Evolutionary conservation across 2,888 invertebrate genomes (phyloP), one percentile per base, ranked within the genome.

Genomic region (Cryptocheilus praepositus): DNA sequence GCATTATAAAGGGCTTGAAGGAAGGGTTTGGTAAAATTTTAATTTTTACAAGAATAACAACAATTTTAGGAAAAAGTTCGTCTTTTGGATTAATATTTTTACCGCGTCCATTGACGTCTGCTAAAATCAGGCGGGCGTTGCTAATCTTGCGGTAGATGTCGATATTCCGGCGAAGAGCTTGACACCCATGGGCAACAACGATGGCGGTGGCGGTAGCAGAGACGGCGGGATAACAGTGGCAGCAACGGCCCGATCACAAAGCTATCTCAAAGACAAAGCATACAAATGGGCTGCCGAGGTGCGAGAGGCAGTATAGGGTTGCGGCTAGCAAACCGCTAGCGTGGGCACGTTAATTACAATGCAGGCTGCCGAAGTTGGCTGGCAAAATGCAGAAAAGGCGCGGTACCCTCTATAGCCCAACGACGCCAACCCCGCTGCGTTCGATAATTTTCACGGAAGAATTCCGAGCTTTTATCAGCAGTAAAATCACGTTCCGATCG

Each of bases 181-280:
- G 56, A 56, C 59, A 46, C 21, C 19, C 18, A 19, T 18, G 52
- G 36, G 53, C 15, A 28, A 18, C 36, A 15, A 44, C n/a, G 56
- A 16, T 43, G 36, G 36, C 43, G 36, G 36, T 36, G 36, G 7
- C 13, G 36, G 3, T 36, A 36, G 36, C 36, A 36, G 13, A 8
- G 36, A 11, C 36, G 36, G 11, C 13, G 11, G 36, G 36, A 36
- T 36, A 36, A 11, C 36, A 36, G 11, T 36, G 8, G 11, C 36
- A 36, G 36, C 36, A 36, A 36, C 36, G 56, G 44, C 44, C 25
- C 44, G 46, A 58, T 58, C 46, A 58, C 58, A 58, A 58, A 58
- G 58, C 58, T 46, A 58, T 58, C 46, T 46, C 46, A 58, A 58
- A 58, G 58, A 58, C 58, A 58, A 58, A 58, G 58, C 58, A 46